Conservation (phyloP, 2,113 vertebrate species). For the Grus americana region DNA sequence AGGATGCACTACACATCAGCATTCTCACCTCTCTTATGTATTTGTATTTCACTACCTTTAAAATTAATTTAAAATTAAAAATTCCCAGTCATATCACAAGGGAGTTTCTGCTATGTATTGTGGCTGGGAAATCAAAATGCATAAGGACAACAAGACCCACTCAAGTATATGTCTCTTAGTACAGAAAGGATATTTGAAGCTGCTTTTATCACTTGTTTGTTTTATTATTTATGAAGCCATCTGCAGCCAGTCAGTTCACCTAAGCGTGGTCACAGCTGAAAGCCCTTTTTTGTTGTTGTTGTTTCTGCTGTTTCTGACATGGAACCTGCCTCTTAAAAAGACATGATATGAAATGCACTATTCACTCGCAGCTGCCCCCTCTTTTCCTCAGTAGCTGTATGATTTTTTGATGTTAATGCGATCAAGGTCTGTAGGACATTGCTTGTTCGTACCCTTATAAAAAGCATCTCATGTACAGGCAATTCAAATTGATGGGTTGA, state of each 20-base stretch:
- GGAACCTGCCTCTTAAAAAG: background rate
- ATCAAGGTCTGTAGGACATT: background rate
- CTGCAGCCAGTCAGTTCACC: background rate
- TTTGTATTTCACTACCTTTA: background rate
- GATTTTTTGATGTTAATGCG: background rate
- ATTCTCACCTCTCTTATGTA: background rate
- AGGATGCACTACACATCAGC: background rate
- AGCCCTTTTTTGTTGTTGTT: background rate
- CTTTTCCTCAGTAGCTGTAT: background rate
- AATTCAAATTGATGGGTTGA: background rate
- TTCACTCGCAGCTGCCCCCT: background rate
- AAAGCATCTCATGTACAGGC: background rate
- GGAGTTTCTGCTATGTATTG: background rate
- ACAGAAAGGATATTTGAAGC: background rate
- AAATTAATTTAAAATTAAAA: conserved; percentile 19
- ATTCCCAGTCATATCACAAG: background rate
- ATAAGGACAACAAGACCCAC: background rate
- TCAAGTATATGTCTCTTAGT: background rate
- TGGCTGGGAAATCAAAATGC: background rate
- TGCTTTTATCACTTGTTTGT: background rate
- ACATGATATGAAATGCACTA: background rate
- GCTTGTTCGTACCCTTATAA: background rate
- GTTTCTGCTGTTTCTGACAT: background rate
- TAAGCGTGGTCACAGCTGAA: background rate
- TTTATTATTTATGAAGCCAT: conserved; percentile 28